Base-by-base conservation (phyloP, 2,888 invertebrate genomes). In the Cordilura impudica region DNA sequence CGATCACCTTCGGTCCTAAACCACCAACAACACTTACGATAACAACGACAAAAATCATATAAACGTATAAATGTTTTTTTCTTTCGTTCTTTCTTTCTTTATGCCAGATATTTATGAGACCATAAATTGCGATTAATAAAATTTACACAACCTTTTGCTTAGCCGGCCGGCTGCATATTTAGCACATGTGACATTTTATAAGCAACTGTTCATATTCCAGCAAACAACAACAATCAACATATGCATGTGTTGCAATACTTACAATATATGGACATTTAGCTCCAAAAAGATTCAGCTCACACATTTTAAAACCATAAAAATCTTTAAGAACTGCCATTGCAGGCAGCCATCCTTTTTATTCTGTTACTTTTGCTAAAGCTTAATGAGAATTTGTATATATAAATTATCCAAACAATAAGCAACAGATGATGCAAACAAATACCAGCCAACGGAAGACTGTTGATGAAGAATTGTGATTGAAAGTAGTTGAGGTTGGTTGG, bases 81-180 rank as follows among this genome's bases (percentile, higher is more conserved):
- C 26, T 81, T 23, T 72, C 8, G 10, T 69, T 73, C 81, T 76
- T 81, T 26, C 45, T 10, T 66, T 54, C 12, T 43, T 78, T 76
- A 76, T 79, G 86, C 26, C 43, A 67, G 51, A 76, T 63, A 88
- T 88, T 88, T 88, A 88, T 88, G 87, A 83, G 85, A 85, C 84
- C 88, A 88, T 88, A 88, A 88, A 88, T 88, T 88, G 87, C 85
- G 87, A 88, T 88, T 88, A 88, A 88, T 88, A 88, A 88, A 88
- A 88, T 88, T 88, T 88, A 83, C 82, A 80, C 82, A 83, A 77
- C 71, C 79, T 79, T 76, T 79, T 79, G 66, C 79, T 76, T 72
- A 67, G 67, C 67, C 71, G 71, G 51, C 71, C 63, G 75, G 71
- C 71, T 79, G 79, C 71, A 75, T 79, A 76, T 79, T 75, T 76